Conservation (phyloP, 2,888 invertebrate species). For the Pecten maximus region DNA sequence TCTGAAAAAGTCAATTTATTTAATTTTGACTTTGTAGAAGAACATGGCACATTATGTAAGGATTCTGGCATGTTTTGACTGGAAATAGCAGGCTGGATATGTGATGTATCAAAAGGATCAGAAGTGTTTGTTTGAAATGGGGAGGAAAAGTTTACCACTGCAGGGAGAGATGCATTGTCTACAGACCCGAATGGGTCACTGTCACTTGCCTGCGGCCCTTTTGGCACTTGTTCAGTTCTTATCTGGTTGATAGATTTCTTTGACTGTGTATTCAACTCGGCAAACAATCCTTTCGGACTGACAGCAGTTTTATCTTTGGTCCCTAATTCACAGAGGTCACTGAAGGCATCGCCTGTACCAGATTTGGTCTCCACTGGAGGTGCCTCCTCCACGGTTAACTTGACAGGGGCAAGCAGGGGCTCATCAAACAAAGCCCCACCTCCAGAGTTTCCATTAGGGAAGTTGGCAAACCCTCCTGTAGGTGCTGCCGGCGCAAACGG, state of each 20-base stretch:
- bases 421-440: slow-evolving; percentile 54
- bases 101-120: slow-evolving; percentile 66
- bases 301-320: slow-evolving; percentile 55
- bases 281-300: slow-evolving; percentile 74
- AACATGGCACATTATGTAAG: slow-evolving; percentile 3
- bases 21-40: slow-evolving; percentile 1
- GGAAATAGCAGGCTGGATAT: slow-evolving; percentile 51
- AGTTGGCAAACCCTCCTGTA: slow-evolving; percentile 39
- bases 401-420: slow-evolving; percentile 58
- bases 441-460: slow-evolving; percentile 28
- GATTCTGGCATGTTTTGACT: not conserved
- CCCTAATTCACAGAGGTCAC: slow-evolving; percentile 69
- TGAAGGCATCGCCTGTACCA: slow-evolving; percentile 64
- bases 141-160: slow-evolving; percentile 46
- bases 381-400: slow-evolving; percentile 49
- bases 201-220: slow-evolving; percentile 65
- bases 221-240: slow-evolving; percentile 56
- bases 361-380: slow-evolving; percentile 41
- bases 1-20: not conserved
- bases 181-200: slow-evolving; percentile 62
- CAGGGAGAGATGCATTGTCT: slow-evolving; percentile 51
- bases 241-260: slow-evolving; percentile 73
- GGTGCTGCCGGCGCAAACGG: slow-evolving; percentile 37
- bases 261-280: slow-evolving; percentile 61
- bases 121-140: slow-evolving; percentile 42